These are phyloP conservation scores for Gerris lacustris DNA, from an alignment of 2,888 invertebrate genomes.

Conservation along the genomic window DNA sequence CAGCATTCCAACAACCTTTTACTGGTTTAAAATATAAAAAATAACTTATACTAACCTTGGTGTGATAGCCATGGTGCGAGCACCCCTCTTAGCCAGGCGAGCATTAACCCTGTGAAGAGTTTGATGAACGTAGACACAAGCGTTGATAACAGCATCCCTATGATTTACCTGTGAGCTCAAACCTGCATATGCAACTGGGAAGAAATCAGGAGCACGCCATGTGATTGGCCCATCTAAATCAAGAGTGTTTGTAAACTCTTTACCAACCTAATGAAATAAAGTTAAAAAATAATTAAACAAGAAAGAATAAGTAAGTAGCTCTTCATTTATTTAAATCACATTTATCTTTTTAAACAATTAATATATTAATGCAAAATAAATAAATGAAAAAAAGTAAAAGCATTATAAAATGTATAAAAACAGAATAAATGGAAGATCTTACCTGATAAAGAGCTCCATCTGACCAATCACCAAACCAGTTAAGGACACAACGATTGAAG, in stretches of 20 bases:
- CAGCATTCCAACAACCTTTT: not conserved
- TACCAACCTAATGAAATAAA: conserved; percentile 53
- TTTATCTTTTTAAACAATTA: not conserved
- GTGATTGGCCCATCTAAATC: conserved; percentile 77
- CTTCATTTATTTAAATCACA: not conserved
- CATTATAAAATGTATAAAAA: not conserved
- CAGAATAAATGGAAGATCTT: conserved; percentile 6
- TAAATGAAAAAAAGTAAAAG: not conserved
- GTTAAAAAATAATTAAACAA: conserved; percentile 17
- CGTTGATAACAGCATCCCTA: conserved; percentile 95
- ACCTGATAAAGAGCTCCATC: conserved; percentile 87
- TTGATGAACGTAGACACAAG: conserved; percentile 95
- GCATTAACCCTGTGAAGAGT: conserved; percentile 91
- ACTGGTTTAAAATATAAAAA: not conserved
- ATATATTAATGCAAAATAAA: not conserved
- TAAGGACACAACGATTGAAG: conserved; percentile 75
- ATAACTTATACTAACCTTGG: conserved; percentile 47
- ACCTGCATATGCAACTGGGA: conserved; percentile 74
- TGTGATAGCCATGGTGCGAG: conserved; percentile 93
- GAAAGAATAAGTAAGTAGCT: not conserved
- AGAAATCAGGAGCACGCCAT: conserved; percentile 78
- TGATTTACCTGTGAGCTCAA: conserved; percentile 65
- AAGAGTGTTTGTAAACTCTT: conserved; percentile 89
- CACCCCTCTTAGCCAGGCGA: conserved; percentile 78
- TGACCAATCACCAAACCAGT: conserved; percentile 97